phyloP scores from a whole-genome alignment of 2,888 invertebrate genomes.

The Aphidius colemani region DNA sequence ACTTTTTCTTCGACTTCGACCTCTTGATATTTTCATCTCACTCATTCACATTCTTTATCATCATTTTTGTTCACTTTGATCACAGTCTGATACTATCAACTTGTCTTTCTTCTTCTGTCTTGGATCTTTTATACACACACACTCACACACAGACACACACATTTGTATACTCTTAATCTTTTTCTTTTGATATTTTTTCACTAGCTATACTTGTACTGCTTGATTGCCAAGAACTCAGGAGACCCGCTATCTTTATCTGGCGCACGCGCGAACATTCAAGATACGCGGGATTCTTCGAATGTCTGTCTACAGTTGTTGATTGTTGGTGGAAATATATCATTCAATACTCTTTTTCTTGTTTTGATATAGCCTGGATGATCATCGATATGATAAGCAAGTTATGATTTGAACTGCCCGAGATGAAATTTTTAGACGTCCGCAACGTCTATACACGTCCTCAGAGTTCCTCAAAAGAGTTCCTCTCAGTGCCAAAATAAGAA shows the following conservation, averaged over 20 bases:
- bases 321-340: background rate
- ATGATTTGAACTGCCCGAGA: too few species aligned
- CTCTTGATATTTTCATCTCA: conserved; percentile 15
- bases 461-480: too few species aligned
- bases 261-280: conserved; percentile 20
- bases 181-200: background rate
- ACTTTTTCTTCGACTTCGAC: conserved; percentile 15
- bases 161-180: background rate
- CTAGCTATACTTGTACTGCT: too few species aligned
- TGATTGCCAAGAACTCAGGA: background rate
- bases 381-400: too few species aligned
- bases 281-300: conserved; percentile 13
- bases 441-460: too few species aligned
- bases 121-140: conserved; percentile 23
- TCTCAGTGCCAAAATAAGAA: too few species aligned
- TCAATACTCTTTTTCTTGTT: too few species aligned
- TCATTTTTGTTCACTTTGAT: background rate
- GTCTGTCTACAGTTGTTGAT: conserved; percentile 12
- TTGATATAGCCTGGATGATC: too few species aligned
- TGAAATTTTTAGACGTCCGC: too few species aligned
- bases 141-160: too few species aligned
- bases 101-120: conserved; percentile 22
- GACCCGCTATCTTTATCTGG: conserved; percentile 21
- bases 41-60: conserved; percentile 27
- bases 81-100: too few species aligned